phyloP scores from a whole-genome alignment of 1,140 invertebrate genomes.

The Rhizoglyphus robini region DNA sequence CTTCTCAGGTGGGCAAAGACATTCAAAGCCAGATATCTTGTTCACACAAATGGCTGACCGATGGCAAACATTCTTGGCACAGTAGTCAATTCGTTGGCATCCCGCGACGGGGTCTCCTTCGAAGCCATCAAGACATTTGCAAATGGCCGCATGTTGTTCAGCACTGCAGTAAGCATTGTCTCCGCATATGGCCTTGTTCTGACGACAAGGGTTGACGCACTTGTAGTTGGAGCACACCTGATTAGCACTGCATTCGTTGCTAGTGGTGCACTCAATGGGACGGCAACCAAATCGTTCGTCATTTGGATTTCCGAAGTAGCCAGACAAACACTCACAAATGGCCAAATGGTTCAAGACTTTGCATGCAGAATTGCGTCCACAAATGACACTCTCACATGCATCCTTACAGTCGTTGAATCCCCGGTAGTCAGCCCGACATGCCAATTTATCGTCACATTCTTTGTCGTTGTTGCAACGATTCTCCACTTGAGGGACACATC shows the following conservation, averaged over 20 bases:
- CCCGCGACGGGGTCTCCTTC: slow-evolving; percentile 50
- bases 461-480: slow-evolving; percentile 53
- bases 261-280: slow-evolving; percentile 29
- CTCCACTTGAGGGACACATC: slow-evolving; percentile 23
- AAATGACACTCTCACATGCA: slow-evolving; percentile 37
- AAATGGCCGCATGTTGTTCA: slow-evolving; percentile 57
- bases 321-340: slow-evolving; percentile 57
- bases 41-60: slow-evolving; percentile 58
- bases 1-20: slow-evolving; percentile 54
- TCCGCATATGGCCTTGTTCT: slow-evolving; percentile 42
- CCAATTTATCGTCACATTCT: slow-evolving; percentile 63
- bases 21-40: slow-evolving; percentile 46
- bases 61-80: slow-evolving; percentile 59
- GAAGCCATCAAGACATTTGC: slow-evolving; percentile 56
- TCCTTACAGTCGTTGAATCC: slow-evolving; percentile 40
- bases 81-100: slow-evolving; percentile 62
- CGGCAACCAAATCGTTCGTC: slow-evolving; percentile 28
- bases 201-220: slow-evolving; percentile 27
- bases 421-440: slow-evolving; percentile 64
- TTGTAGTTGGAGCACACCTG: slow-evolving; percentile 28
- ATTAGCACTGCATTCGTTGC: slow-evolving; percentile 25
- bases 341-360: slow-evolving; percentile 50
- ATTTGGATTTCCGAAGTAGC: slow-evolving; percentile 61
- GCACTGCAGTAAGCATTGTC: slow-evolving; percentile 61
- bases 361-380: slow-evolving; percentile 68